These are phyloP conservation scores for Ennomos quercinarius DNA, from an alignment of 2,888 invertebrate genomes.

Conservation along the genomic window DNA sequence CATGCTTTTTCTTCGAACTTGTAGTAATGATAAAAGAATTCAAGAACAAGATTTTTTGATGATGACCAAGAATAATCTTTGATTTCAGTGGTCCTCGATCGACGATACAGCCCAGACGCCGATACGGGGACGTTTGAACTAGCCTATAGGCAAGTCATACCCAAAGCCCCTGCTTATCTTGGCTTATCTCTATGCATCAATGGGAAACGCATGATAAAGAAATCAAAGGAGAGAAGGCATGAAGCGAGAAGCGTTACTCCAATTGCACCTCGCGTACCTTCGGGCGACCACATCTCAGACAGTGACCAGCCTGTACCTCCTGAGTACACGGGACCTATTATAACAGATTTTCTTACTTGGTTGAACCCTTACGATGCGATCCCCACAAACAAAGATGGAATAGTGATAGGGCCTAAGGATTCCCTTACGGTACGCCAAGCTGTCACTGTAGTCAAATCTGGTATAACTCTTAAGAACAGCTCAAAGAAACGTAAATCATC, in stretches of 20 bases:
- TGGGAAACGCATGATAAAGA: slow-evolving; percentile 86
- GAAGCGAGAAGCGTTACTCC: slow-evolving; percentile 68
- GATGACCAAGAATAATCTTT: too few species aligned
- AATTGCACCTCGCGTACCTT: slow-evolving; percentile 57
- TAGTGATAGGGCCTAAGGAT: slow-evolving; percentile 65
- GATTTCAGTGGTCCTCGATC: slow-evolving; percentile 91
- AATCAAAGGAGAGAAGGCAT: slow-evolving; percentile 69
- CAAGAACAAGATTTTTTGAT: too few species aligned
- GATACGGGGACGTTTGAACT: slow-evolving; percentile 93
- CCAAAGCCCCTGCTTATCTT: slow-evolving; percentile 92
- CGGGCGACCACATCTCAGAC: slow-evolving; percentile 57
- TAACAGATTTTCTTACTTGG: slow-evolving; percentile 89
- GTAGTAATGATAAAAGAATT: slow-evolving; percentile 1
- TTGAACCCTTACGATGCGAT: slow-evolving; percentile 82
- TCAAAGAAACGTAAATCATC: slow-evolving; percentile 82
- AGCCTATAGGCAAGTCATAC: slow-evolving; percentile 91
- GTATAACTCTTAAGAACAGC: slow-evolving; percentile 64
- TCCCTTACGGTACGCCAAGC: slow-evolving; percentile 81
- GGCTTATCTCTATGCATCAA: slow-evolving; percentile 89
- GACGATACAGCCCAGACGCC: slow-evolving; percentile 88
- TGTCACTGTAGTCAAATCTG: slow-evolving; percentile 77
- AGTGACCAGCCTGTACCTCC: slow-evolving; percentile 69
- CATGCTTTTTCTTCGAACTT: too few species aligned
- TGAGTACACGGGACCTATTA: slow-evolving; percentile 87
- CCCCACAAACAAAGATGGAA: slow-evolving; percentile 71